These are phyloP conservation scores for Oreortyx pictus DNA, from an alignment of 2,797 vertebrate genomes.

Conservation along the genomic window DNA sequence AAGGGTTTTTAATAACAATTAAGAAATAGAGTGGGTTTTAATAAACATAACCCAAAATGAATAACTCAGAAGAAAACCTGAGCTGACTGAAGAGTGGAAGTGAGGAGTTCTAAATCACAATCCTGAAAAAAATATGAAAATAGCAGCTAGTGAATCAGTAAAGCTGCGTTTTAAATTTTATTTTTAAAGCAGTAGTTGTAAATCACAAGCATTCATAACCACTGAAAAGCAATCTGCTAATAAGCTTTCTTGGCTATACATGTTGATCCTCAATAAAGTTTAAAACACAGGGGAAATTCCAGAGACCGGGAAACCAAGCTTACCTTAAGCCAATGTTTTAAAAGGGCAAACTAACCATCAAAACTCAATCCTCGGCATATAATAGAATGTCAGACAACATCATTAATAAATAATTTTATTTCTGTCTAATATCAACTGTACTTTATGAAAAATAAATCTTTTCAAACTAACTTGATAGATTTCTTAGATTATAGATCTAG, in stretches of 20 bases:
- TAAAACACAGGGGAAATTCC: conserved; percentile 38
- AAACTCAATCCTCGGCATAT: not conserved
- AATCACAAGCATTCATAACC: not conserved
- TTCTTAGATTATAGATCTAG: not conserved
- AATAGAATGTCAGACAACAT: conserved; percentile 8
- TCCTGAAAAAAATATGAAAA: not conserved
- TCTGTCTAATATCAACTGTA: not conserved
- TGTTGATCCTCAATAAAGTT: conserved; percentile 44
- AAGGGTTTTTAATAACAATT: not conserved
- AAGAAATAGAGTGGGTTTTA: not conserved
- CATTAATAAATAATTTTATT: conserved; percentile 27
- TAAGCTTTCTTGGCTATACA: not conserved
- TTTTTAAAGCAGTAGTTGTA: not conserved
- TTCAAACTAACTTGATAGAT: not conserved
- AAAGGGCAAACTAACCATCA: conserved; percentile 25
- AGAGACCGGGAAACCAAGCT: not conserved
- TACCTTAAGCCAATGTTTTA: conserved; percentile 20
- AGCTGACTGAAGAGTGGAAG: not conserved
- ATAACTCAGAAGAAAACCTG: not conserved
- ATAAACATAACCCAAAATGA: fast-evolving
- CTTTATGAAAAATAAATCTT: not conserved
- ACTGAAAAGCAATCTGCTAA: not conserved
- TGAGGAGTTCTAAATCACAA: not conserved
- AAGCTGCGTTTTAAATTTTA: not conserved
- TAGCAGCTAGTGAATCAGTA: not conserved